phyloP scores from a whole-genome alignment of 2,888 invertebrate genomes.

The Nomada fabriciana region DNA sequence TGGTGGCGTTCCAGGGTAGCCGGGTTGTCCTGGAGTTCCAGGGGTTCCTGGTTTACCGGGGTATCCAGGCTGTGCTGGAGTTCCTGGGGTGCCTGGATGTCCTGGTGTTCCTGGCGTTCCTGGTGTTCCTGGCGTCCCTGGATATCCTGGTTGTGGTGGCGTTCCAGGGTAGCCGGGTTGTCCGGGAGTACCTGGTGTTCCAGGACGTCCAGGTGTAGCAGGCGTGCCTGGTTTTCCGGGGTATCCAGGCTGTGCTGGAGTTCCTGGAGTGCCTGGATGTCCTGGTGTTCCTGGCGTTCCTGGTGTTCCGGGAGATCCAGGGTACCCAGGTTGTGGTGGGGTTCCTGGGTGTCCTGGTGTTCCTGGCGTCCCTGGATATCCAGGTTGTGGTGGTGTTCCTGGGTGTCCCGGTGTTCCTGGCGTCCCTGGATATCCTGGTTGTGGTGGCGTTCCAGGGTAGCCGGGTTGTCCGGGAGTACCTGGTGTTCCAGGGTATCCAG shows the following conservation, averaged over 20 bases:
- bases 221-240: neutral
- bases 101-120: constrained; percentile 72
- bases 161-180: constrained; percentile 59
- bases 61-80: neutral
- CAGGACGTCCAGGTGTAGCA: constrained; percentile 48
- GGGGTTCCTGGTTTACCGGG: constrained; percentile 53
- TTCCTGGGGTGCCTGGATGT: constrained; percentile 48
- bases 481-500: too few species aligned
- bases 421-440: constrained; percentile 39
- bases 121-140: constrained; percentile 63
- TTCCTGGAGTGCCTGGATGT: constrained; percentile 50
- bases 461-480: constrained; percentile 62
- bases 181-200: constrained; percentile 56
- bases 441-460: constrained; percentile 14
- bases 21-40: constrained; percentile 48
- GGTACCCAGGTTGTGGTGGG: constrained; percentile 48
- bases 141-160: constrained; percentile 15
- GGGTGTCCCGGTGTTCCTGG: constrained; percentile 60
- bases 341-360: constrained; percentile 57
- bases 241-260: constrained; percentile 61
- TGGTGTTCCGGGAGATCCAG: constrained; percentile 38
- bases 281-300: constrained; percentile 74
- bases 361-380: constrained; percentile 69
- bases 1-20: constrained; percentile 29
- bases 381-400: constrained; percentile 25